Evolutionary conservation across 2,797 vertebrate genomes (phyloP).

Genomic region (Mastacembelus armatus): DNA sequence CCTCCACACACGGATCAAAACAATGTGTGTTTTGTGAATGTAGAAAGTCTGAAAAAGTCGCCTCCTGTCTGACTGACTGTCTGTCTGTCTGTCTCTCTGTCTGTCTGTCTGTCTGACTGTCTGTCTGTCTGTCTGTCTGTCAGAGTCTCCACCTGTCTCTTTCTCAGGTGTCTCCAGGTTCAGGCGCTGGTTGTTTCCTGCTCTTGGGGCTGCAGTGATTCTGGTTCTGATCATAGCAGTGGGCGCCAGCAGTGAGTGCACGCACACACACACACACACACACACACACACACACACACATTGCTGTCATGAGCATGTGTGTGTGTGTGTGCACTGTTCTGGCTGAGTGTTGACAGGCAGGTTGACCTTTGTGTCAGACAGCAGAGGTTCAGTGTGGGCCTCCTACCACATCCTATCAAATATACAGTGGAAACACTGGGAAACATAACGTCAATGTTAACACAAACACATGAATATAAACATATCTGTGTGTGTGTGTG

Average conservation of each 20-base stretch:
- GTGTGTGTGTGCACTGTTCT: too few species aligned
- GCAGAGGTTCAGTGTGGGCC: too few species aligned
- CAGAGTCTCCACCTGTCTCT: constrained; percentile 37
- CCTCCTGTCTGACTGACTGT: not conserved
- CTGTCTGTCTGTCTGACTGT: not conserved
- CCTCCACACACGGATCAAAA: not conserved
- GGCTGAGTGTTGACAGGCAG: too few species aligned
- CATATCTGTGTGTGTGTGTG: not conserved
- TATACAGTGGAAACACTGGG: too few species aligned
- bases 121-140: not conserved
- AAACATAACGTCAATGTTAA: too few species aligned
- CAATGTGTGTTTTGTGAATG: not conserved
- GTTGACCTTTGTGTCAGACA: too few species aligned
- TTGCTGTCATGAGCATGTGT: too few species aligned
- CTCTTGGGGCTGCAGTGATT: constrained; percentile 19
- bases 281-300: constrained; percentile 20
- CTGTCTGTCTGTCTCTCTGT: rapidly evolving
- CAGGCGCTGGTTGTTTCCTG: constrained; percentile 60
- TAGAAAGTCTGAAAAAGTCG: not conserved
- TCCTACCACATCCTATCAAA: too few species aligned
- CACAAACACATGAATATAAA: too few species aligned
- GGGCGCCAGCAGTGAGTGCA: constrained; percentile 64
- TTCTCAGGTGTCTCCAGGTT: constrained; percentile 26
- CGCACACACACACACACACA: constrained; percentile 7
- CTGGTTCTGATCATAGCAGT: constrained; percentile 61